Conservation (phyloP, 2,797 vertebrate genomes). For the Coranthus polyacanthus region DNA sequence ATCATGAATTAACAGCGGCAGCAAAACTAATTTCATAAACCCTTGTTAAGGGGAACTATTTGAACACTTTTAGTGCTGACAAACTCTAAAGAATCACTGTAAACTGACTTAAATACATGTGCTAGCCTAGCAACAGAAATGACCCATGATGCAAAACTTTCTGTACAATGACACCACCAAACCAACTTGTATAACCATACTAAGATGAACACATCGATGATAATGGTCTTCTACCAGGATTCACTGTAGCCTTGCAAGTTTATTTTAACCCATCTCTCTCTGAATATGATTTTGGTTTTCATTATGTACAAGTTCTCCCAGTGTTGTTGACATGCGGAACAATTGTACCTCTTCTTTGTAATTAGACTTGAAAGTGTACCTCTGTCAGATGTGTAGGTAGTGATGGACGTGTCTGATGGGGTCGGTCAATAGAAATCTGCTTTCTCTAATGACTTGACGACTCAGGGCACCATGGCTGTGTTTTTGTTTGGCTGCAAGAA, state of each 20-base stretch:
- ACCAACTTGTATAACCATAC: too few relatives aligned
- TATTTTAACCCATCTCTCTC: conserved; percentile 4
- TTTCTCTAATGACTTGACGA: conserved; percentile 45
- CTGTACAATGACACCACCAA: too few relatives aligned
- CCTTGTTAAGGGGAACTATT: too few relatives aligned
- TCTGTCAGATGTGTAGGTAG: conserved; percentile 7
- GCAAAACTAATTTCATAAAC: too few relatives aligned
- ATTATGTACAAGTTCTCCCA: conserved; percentile 21
- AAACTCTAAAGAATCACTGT: too few relatives aligned
- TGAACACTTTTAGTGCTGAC: too few relatives aligned
- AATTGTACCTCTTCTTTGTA: conserved; percentile 21
- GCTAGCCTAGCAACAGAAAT: too few relatives aligned
- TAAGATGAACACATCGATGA: too few relatives aligned
- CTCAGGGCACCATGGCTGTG: conserved; percentile 28
- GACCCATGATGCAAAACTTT: too few relatives aligned
- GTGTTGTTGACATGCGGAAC: conserved; percentile 17
- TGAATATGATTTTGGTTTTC: neutral
- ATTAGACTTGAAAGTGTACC: conserved; percentile 38
- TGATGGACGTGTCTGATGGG: conserved; percentile 18
- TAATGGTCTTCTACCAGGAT: too few relatives aligned
- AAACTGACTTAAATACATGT: too few relatives aligned
- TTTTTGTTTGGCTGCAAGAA: conserved; percentile 54
- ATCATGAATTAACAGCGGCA: too few relatives aligned
- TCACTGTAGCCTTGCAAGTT: neutral
- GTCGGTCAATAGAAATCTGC: conserved; percentile 39